A percentile compares a stretch with the other conserved stretches of the same genome.
Evolutionary conservation across 2,113 vertebrate genomes (phyloP).

Genomic region (Azemiops feae): DNA sequence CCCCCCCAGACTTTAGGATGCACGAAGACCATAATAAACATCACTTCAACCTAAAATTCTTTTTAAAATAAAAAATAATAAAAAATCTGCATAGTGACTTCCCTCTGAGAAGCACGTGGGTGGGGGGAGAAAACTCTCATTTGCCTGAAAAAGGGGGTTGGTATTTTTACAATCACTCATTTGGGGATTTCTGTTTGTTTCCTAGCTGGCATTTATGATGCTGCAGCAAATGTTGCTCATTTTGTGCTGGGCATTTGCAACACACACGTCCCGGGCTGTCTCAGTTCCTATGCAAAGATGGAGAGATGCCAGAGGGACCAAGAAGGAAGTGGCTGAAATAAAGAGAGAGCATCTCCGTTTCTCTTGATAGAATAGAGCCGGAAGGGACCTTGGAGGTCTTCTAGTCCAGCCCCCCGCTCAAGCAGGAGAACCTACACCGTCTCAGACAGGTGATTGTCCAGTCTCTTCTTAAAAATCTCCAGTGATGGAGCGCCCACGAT

Average conservation of each 20-base stretch:
- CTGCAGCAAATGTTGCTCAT: neutral
- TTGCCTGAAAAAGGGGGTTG: neutral
- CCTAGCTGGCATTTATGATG: neutral
- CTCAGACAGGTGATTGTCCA: too few relatives aligned
- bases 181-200: neutral
- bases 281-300: neutral
- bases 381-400: too few relatives aligned
- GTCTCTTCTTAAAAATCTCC: too few relatives aligned
- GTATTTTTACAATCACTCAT: neutral
- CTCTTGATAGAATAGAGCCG: neutral
- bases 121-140: neutral
- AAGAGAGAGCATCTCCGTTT: neutral
- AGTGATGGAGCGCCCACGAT: too few relatives aligned
- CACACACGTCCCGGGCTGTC: fast-evolving
- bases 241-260: neutral
- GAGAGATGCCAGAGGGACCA: neutral
- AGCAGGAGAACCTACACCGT: too few relatives aligned
- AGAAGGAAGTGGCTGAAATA: neutral
- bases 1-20: neutral
- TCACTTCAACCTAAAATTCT: neutral
- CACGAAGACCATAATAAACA: neutral
- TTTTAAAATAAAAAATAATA: neutral
- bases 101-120: neutral
- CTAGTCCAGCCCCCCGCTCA: too few relatives aligned
- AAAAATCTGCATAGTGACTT: neutral